Base-by-base conservation (phyloP, 2,888 invertebrate genomes). In the Drosophila melanosoma region DNA sequence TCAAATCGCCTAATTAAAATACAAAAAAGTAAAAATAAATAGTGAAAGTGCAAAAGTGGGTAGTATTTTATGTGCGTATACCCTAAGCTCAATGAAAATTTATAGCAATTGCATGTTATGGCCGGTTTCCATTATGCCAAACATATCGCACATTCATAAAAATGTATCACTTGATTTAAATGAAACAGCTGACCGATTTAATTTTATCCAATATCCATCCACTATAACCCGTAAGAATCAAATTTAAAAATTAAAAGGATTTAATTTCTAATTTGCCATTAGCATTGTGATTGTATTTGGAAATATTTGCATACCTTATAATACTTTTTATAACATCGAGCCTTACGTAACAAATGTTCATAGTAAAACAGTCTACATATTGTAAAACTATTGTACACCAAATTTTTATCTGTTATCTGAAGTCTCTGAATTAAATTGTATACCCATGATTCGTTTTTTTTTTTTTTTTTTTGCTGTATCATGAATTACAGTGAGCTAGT, bases 1-100 rank as follows among this genome's bases (percentile, higher is more conserved):
- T 54, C 17, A 52, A 48, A 60, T 54, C 51, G 49, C 15, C 42
- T 51, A 61, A 61, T 59, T 59, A 62, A 59, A 76, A 49, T 33
- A 48, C 53, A 38, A 33, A 23, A 35, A 35, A 45, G 54, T 1
- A n/a, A 20, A 3, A 33, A 15, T 8, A 45, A 29, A 12, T 33
- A 23, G 15, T 23, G 17, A 42, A 5, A 20, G 15, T 42, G 8
- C 40, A 32, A 23, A 15, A 33, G n/a, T 33, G 3, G 29, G 11
- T 33, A 10, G 26, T 45, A 11, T 35, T n/a, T 42, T 11, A 26
- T 8, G 17, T 2, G 12, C 8, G 20, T 26, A 45, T 35, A 35
- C 35, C 15, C 15, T 5, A 1, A 17, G 10, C 23, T 26, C 33
- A 15, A n/a, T 33, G 6, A 26, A 26, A 58, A 23, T 26, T 48